Evolutionary conservation across 2,797 vertebrate genomes (phyloP).

Genomic region (Eulemur rubriventer): DNA sequence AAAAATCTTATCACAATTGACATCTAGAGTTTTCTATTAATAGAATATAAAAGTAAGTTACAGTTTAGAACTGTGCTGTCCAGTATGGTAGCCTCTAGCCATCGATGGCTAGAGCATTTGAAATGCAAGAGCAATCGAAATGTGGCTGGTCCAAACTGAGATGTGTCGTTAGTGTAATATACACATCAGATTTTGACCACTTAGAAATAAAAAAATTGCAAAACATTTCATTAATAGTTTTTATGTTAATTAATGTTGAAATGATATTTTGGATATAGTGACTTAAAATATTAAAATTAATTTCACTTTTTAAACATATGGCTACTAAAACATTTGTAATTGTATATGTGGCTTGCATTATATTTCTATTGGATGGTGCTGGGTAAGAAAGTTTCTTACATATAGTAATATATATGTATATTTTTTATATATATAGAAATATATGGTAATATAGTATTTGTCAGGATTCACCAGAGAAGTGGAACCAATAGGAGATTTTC

Average conservation of each 20-base stretch:
- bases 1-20: background rate
- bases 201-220: background rate
- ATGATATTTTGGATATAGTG: background rate
- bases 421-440: background rate
- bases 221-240: background rate
- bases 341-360: background rate
- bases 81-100: background rate
- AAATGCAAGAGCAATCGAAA: background rate
- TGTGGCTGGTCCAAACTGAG: background rate
- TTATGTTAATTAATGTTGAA: background rate
- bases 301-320: background rate
- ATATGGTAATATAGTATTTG: background rate
- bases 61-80: background rate
- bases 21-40: background rate
- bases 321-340: background rate
- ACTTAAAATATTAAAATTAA: slow-evolving; percentile 2
- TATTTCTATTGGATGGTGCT: background rate
- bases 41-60: background rate
- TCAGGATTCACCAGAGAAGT: background rate
- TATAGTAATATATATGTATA: background rate
- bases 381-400: background rate
- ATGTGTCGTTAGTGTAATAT: background rate
- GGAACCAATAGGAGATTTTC: background rate
- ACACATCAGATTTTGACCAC: background rate
- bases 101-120: background rate